phyloP scores from a whole-genome alignment of 2,113 vertebrate species.

The Riparia riparia region DNA sequence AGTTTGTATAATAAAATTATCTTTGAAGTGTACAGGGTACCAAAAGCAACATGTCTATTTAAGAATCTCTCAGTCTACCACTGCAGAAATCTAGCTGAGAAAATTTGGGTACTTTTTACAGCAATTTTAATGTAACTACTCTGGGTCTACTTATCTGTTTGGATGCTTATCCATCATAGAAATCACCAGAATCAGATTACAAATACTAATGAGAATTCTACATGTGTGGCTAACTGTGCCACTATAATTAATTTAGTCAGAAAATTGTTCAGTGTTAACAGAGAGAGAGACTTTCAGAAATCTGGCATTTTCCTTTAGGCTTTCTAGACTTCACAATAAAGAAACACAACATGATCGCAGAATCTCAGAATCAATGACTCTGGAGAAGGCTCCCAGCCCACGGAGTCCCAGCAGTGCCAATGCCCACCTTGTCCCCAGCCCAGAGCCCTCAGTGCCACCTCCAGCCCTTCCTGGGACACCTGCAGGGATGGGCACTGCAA shows the following conservation, averaged over 20 bases:
- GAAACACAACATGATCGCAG: neutral
- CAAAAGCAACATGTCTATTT: neutral
- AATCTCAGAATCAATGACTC: fast-evolving
- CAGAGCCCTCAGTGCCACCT: neutral
- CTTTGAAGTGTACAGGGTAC: slow-evolving; percentile 1
- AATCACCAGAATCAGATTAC: neutral
- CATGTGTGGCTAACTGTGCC: neutral
- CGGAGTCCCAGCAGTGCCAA: fast-evolving
- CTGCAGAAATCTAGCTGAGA: neutral
- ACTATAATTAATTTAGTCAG: slow-evolving; percentile 11
- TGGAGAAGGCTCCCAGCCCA: neutral
- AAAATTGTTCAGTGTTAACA: neutral
- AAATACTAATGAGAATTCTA: neutral
- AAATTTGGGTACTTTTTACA: neutral
- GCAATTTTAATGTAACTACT: neutral
- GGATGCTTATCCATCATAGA: neutral
- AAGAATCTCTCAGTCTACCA: neutral
- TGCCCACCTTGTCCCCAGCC: neutral
- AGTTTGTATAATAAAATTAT: slow-evolving; percentile 32
- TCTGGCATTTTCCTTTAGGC: neutral
- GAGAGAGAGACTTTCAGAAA: neutral
- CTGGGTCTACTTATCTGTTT: neutral
- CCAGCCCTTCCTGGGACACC: neutral
- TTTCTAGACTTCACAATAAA: neutral
- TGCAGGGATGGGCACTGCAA: neutral